These are phyloP conservation scores for Phoeniculus purpureus DNA, from an alignment of 2,797 vertebrate species.

Conservation along the genomic window DNA sequence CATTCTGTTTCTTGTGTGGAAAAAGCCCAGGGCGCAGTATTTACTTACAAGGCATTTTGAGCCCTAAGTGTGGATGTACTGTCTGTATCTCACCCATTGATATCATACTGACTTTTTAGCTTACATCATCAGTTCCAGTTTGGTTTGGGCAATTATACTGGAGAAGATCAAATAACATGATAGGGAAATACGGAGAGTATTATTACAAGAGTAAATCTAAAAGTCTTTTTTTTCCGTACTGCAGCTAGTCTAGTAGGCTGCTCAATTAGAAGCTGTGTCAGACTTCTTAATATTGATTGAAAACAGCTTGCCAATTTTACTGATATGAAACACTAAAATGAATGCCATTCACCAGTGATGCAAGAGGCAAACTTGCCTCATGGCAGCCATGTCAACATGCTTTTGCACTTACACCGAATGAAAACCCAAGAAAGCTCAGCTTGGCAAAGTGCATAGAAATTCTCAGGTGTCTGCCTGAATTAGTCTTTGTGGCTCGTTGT, in stretches of 20 bases:
- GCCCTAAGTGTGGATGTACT: neutral
- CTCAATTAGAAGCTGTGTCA: constrained; percentile 57
- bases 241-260: neutral
- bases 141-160: neutral
- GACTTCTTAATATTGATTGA: constrained; percentile 49
- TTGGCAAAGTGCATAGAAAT: neutral
- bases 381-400: neutral
- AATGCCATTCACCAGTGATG: constrained; percentile 24
- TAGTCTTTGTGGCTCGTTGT: neutral
- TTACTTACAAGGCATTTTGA: neutral
- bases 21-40: neutral
- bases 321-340: constrained; percentile 35
- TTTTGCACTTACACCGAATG: neutral
- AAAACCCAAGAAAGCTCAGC: neutral
- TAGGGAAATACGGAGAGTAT: neutral
- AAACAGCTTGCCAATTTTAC: constrained; percentile 45
- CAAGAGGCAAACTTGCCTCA: neutral
- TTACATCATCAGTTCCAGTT: neutral
- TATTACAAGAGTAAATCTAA: neutral
- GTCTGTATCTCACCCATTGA: neutral
- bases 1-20: neutral
- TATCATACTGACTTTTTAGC: neutral
- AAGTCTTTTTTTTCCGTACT: constrained; percentile 21
- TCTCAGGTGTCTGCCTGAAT: neutral
- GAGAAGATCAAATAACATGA: neutral